Percentiles rank a stretch among this genome's conserved stretches.
Conservation (phyloP, 2,888 invertebrate species). For the Ectemnius continuus region DNA sequence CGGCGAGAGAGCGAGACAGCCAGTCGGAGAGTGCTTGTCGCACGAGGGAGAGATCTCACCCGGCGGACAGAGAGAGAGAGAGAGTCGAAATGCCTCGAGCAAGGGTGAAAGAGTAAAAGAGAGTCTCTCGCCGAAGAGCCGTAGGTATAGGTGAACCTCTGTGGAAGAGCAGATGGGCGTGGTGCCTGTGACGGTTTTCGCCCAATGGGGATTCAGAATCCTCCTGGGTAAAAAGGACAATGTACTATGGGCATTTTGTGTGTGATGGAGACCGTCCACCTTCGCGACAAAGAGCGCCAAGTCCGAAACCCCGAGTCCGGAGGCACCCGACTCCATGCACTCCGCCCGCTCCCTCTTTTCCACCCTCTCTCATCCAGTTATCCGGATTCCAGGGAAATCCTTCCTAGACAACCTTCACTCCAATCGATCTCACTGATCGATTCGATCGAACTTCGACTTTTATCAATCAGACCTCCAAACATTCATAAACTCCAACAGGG, state of each 20-base stretch:
- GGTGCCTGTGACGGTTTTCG: slow-evolving; percentile 73
- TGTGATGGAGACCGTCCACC: slow-evolving; percentile 62
- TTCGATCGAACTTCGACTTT: too few relatives aligned
- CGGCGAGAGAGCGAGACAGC: not conserved
- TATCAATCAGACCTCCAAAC: too few relatives aligned
- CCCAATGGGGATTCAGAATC: slow-evolving; percentile 75
- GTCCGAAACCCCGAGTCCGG: slow-evolving; percentile 64
- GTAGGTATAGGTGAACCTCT: slow-evolving; percentile 63
- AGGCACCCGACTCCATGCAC: slow-evolving; percentile 29
- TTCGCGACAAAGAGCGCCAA: slow-evolving; percentile 66
- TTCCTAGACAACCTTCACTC: not conserved
- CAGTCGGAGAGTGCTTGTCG: not conserved
- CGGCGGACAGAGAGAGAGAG: slow-evolving; percentile 7
- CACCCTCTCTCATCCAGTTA: not conserved
- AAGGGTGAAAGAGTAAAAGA: slow-evolving; percentile 33
- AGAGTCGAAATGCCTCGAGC: slow-evolving; percentile 29
- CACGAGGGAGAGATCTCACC: slow-evolving; percentile 11
- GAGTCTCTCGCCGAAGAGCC: slow-evolving; percentile 48
- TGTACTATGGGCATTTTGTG: slow-evolving; percentile 67
- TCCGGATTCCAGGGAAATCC: not conserved
- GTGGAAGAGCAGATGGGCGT: slow-evolving; percentile 70
- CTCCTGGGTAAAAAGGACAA: slow-evolving; percentile 74
- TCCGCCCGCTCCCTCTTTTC: not conserved
- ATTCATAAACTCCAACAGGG: too few relatives aligned
- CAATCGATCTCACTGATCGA: too few relatives aligned